Base-by-base conservation (phyloP, 1,140 invertebrate genomes). In the Heliconius congener region DNA sequence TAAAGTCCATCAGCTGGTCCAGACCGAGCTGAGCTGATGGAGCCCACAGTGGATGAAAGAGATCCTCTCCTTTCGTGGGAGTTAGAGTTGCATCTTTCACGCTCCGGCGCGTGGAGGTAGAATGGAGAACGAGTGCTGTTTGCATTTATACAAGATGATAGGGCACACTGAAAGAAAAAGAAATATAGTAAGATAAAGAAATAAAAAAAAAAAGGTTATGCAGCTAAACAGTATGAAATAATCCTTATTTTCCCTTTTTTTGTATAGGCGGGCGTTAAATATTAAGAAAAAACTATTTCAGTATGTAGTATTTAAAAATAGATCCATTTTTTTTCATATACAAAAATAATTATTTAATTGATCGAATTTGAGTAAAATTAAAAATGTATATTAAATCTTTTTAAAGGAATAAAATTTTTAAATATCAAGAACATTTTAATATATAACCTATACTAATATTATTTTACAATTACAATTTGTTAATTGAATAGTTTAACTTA, bases 1-100 rank as follows among this genome's bases (percentile, higher is more conserved):
- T 97, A 97, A 13, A 97, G 95, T 0, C 97, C 97, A 88, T 97
- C 97, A 76, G 97, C 96, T 2, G 97, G 96, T 50, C 95, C 95
- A n/a, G 92, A 90, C 83, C 95, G 60, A 83, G 95, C 78, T 82
- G 96, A 94, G 81, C 87, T 95, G 91, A 86, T 94, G 78, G 87
- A 88, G 0, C 91, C 89, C 5, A 84, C 84, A 0, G 89, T 89
- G 34, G 91, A 91, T 18, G 91, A 90, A 8, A 91, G 74, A 16
- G 90, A 93, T 13, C 88, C 87, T 39, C 91, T 81, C 11, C 91
- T 86, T 76, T 91, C 89, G 37, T 86, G 81, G 3, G 90, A 88
- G 74, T 73, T 77, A 52, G 90, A 88, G 71, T 73, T 77, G 55
- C 87, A 82, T 30, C 88, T 85, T 71, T 91, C 87, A 57, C 85